Conservation (phyloP, 2,113 vertebrate species). For the Panthera leo region DNA sequence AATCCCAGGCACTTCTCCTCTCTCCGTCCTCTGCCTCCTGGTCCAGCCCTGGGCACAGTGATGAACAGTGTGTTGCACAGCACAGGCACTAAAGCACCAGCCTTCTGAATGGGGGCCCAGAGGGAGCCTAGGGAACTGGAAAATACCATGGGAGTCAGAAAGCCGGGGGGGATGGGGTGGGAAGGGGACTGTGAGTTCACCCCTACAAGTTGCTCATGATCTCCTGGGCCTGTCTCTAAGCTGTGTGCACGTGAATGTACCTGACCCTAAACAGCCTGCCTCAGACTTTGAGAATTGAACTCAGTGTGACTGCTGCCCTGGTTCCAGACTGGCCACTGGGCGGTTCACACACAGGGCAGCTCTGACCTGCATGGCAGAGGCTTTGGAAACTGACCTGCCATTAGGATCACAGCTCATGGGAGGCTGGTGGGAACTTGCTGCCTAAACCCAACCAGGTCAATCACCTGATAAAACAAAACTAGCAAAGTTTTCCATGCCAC, state of each 20-base stretch:
- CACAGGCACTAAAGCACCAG: background rate
- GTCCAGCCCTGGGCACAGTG: fast-evolving
- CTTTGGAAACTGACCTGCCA: background rate
- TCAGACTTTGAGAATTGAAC: background rate
- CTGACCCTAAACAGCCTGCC: background rate
- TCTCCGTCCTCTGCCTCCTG: background rate
- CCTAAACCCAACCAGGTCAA: background rate
- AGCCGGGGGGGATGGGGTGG: background rate
- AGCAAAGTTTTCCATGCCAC: background rate
- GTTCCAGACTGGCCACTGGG: background rate
- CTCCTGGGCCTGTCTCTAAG: background rate
- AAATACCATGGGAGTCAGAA: background rate
- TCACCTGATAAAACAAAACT: background rate
- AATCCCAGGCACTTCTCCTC: too few species aligned
- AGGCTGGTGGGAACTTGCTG: background rate
- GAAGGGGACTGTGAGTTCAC: background rate
- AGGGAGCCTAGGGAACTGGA: background rate
- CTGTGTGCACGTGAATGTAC: fast-evolving
- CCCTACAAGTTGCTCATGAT: background rate
- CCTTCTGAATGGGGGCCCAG: background rate
- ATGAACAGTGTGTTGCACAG: fast-evolving
- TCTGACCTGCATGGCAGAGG: too few species aligned
- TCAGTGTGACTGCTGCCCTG: background rate
- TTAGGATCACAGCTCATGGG: too few species aligned
- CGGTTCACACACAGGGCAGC: background rate